Conservation (phyloP, 2,113 vertebrate species). For the Noctilio leporinus region DNA sequence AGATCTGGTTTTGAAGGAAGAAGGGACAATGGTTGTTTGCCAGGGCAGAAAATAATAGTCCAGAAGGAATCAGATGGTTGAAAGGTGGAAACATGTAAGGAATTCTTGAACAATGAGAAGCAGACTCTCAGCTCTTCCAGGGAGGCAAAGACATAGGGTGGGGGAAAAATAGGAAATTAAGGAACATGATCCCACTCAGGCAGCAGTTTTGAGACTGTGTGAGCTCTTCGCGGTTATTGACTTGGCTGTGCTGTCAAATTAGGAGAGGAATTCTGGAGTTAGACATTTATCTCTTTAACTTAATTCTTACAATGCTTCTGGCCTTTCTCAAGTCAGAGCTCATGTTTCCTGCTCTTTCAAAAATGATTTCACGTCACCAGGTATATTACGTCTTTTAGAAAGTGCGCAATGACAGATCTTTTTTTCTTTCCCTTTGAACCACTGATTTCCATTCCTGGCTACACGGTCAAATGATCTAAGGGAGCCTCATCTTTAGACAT, state of each 20-base stretch:
- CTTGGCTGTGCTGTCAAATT: not conserved
- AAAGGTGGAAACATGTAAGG: not conserved
- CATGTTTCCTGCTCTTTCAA: not conserved
- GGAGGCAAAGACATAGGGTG: not conserved
- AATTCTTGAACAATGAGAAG: not conserved
- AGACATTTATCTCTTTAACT: not conserved
- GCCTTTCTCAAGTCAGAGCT: not conserved
- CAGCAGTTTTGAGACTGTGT: too few relatives aligned
- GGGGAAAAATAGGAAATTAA: not conserved
- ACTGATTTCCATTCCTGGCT: not conserved
- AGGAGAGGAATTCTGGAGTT: not conserved
- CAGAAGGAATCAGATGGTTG: not conserved
- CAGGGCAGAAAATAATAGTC: not conserved
- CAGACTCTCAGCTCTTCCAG: too few relatives aligned
- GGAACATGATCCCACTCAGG: too few relatives aligned
- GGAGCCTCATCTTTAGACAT: not conserved
- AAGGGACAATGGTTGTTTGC: not conserved
- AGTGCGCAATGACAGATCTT: not conserved
- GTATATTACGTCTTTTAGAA: not conserved
- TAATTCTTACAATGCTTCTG: not conserved
- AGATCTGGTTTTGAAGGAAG: not conserved
- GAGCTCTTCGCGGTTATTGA: accelerated
- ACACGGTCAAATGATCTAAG: not conserved
- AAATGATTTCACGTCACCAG: not conserved
- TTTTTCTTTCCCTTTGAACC: not conserved